A percentile compares a stretch with the other conserved stretches of the same genome.
phyloP scores from a whole-genome alignment of 2,888 invertebrate genomes.

The Fabriciana adippe region DNA sequence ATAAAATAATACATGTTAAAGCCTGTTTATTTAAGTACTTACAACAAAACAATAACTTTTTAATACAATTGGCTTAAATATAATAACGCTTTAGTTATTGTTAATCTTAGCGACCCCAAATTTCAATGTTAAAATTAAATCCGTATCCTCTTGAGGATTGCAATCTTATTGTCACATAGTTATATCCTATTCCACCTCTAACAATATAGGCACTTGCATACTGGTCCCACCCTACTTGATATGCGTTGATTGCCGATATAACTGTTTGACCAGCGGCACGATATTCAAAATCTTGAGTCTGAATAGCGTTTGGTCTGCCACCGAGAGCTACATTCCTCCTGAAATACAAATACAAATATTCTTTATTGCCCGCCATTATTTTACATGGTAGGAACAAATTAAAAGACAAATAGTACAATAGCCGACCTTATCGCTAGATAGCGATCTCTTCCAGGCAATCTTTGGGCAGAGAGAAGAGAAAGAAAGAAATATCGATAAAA shows the following conservation, averaged over 20 bases:
- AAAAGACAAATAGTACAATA: too few species aligned
- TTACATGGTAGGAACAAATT: too few species aligned
- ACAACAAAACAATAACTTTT: too few species aligned
- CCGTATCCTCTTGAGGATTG: conserved; percentile 60
- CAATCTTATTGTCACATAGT: conserved; percentile 57
- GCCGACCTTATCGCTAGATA: too few species aligned
- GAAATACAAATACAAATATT: conserved; percentile 30
- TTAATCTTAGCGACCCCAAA: conserved; percentile 59
- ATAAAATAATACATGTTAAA: too few species aligned
- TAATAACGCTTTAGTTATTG: neutral
- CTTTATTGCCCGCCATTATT: too few species aligned
- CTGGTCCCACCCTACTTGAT: conserved; percentile 60
- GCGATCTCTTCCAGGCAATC: too few species aligned
- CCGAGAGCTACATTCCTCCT: conserved; percentile 52
- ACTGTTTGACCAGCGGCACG: conserved; percentile 55
- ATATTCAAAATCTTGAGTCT: conserved; percentile 61
- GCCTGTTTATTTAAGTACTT: too few species aligned
- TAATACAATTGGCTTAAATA: too few species aligned
- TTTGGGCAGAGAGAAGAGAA: too few species aligned
- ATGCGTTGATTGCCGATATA: conserved; percentile 56
- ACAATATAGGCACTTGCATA: conserved; percentile 53
- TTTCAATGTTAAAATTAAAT: conserved; percentile 60
- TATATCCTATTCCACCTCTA: conserved; percentile 50
- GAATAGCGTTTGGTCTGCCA: conserved; percentile 52
- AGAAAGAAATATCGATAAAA: too few species aligned